Evolutionary conservation across 2,113 vertebrate species (phyloP).

Genomic region (Acanthisitta chloris): DNA sequence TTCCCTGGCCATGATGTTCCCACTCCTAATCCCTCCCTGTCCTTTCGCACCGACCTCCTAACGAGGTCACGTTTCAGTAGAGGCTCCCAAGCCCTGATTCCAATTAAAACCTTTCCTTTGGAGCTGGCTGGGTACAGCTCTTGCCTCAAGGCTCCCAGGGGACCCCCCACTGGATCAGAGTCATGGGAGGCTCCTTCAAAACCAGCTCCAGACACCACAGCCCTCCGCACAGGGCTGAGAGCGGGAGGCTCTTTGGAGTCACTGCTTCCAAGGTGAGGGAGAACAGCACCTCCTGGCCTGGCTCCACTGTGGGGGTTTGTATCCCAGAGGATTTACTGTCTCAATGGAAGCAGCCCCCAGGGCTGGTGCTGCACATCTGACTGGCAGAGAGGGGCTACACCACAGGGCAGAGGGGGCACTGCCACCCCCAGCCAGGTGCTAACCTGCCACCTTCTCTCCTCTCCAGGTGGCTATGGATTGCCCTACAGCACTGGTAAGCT

Average conservation of each 20-base stretch:
- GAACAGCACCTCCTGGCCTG: not conserved
- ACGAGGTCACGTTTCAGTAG: not conserved
- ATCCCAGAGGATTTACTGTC: not conserved
- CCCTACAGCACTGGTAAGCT: conserved; percentile 83
- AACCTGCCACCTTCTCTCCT: not conserved
- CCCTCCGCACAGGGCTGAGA: not conserved
- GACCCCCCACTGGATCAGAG: accelerated
- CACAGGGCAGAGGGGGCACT: not conserved
- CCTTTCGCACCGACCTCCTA: not conserved
- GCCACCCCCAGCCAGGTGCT: not conserved
- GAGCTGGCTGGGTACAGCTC: conserved; percentile 3
- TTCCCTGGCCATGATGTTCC: not conserved
- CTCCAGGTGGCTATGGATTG: conserved; percentile 84
- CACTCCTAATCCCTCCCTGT: not conserved
- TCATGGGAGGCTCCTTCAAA: not conserved
- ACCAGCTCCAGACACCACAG: not conserved
- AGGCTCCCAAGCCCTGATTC: conserved; percentile 24
- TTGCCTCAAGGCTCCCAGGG: not conserved
- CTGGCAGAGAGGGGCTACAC: not conserved
- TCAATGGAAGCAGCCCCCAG: not conserved
- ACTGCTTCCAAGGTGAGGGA: not conserved
- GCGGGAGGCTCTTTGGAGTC: not conserved
- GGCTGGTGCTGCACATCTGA: not conserved
- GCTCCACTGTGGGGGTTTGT: not conserved
- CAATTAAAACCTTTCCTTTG: not conserved